These are phyloP conservation scores for Andrena trimmerana DNA, from an alignment of 2,888 invertebrate species.

Conservation along the genomic window DNA sequence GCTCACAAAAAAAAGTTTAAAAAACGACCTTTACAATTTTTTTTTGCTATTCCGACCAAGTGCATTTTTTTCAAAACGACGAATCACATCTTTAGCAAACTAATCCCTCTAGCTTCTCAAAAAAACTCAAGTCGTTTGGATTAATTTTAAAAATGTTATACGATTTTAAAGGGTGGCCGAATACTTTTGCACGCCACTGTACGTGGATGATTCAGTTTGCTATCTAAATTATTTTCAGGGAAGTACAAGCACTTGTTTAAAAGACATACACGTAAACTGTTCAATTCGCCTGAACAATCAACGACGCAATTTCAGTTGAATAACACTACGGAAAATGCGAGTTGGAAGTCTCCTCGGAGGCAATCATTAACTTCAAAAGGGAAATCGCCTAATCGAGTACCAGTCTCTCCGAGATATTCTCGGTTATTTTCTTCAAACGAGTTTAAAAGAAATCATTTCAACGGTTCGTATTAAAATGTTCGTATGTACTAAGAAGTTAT, in stretches of 20 bases:
- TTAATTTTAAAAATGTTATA: too few species aligned
- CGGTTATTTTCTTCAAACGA: conserved; percentile 24
- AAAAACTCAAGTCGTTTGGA: too few species aligned
- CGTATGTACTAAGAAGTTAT: not conserved
- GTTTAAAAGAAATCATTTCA: conserved; percentile 8
- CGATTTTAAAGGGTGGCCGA: too few species aligned
- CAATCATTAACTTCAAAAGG: not conserved
- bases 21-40: too few species aligned
- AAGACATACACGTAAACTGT: conserved; percentile 19
- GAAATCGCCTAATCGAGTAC: not conserved
- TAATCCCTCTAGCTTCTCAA: too few species aligned
- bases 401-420: conserved; percentile 44
- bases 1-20: too few species aligned
- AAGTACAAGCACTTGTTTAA: conserved; percentile 52
- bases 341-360: conserved; percentile 34
- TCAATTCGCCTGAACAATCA: not conserved
- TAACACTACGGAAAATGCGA: not conserved
- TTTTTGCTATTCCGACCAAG: too few species aligned
- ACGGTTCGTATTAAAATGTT: conserved; percentile 36
- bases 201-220: not conserved
- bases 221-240: conserved; percentile 36
- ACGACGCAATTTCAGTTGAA: not conserved
- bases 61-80: too few species aligned
- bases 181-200: too few species aligned
- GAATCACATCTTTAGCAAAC: too few species aligned